Conservation (phyloP, 1,140 invertebrate genomes). For the Branchinecta lynchi region DNA sequence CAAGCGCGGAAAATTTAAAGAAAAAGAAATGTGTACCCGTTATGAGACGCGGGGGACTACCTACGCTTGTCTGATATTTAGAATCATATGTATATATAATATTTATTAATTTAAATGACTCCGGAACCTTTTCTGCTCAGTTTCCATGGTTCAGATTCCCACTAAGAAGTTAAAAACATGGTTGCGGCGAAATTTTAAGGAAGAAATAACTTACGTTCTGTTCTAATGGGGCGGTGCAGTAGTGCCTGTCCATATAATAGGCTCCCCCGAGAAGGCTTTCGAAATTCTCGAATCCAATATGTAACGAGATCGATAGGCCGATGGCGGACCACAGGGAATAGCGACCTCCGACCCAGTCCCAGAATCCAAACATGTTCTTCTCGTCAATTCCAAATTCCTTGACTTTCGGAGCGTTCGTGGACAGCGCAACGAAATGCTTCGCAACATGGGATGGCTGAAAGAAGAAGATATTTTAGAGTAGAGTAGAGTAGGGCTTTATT, state of each 20-base stretch:
- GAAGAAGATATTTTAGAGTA: too few relatives aligned
- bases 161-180: too few relatives aligned
- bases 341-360: conserved; percentile 99
- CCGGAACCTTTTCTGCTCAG: too few relatives aligned
- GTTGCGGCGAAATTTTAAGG: background rate
- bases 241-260: conserved; percentile 89
- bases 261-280: conserved; percentile 77
- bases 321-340: conserved; percentile 98
- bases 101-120: too few relatives aligned
- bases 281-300: conserved; percentile 93
- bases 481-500: too few relatives aligned
- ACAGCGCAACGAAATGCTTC: conserved; percentile 95
- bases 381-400: conserved; percentile 92
- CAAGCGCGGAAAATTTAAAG: too few relatives aligned
- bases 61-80: too few relatives aligned
- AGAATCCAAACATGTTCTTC: conserved; percentile 98
- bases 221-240: conserved; percentile 67
- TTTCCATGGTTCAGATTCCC: too few relatives aligned
- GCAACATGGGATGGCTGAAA: conserved; percentile 61
- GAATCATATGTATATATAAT: too few relatives aligned
- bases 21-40: too few relatives aligned
- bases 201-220: conserved; percentile 58
- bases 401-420: conserved; percentile 84
- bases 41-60: too few relatives aligned
- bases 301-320: conserved; percentile 79